Percentiles rank a stretch among this genome's conserved stretches.
phyloP scores from a whole-genome alignment of 2,888 invertebrate genomes.

The Loripinus fragilis region DNA sequence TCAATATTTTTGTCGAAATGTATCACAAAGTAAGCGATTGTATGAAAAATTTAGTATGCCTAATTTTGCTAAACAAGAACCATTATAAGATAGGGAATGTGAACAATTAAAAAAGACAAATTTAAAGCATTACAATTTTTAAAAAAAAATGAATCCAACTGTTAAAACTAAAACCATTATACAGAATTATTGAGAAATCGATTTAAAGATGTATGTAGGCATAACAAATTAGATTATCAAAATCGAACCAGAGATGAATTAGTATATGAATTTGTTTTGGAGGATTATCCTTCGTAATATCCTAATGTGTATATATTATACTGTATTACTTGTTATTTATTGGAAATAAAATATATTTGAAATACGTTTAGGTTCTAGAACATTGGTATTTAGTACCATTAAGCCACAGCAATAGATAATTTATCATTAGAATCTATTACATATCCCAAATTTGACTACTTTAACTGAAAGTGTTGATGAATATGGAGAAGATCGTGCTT shows the following conservation, averaged over 20 bases:
- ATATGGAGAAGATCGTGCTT: not conserved
- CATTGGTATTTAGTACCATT: not conserved
- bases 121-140: not conserved
- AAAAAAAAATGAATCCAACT: not conserved
- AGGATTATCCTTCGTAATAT: no score
- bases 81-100: not conserved
- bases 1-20: not conserved
- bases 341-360: no score
- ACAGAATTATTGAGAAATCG: not conserved
- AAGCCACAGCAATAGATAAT: not conserved
- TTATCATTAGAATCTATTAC: not conserved
- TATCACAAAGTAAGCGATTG: not conserved
- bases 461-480: not conserved
- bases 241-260: constrained; percentile 1
- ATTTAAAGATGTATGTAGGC: not conserved
- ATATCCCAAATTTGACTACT: not conserved
- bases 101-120: not conserved
- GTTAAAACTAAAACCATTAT: not conserved
- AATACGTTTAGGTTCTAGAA: not conserved
- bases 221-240: not conserved
- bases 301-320: no score
- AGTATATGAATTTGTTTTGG: constrained; percentile 1
- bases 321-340: no score
- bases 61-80: not conserved
- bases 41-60: not conserved